These are phyloP conservation scores for Lymantria monacha DNA, from an alignment of 2,888 invertebrate genomes.

Conservation along the genomic window DNA sequence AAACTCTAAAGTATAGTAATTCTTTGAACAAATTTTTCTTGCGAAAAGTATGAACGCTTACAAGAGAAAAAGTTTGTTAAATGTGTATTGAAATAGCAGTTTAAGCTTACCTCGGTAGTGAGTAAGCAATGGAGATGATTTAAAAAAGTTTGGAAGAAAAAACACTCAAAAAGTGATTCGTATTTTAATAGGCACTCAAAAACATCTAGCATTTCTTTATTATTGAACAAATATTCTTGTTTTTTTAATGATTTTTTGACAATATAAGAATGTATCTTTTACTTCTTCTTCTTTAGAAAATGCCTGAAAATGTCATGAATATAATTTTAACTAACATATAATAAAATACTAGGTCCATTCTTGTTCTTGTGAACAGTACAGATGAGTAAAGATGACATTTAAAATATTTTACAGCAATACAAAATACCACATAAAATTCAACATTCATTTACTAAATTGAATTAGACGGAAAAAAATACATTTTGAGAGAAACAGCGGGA, in stretches of 20 bases:
- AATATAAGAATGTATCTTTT: too few relatives aligned
- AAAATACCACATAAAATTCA: constrained; percentile 2
- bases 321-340: too few relatives aligned
- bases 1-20: not conserved
- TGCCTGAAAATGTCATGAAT: too few relatives aligned
- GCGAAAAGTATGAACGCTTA: not conserved
- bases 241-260: too few relatives aligned
- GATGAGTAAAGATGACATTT: not conserved
- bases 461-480: constrained; percentile 17
- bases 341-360: not conserved
- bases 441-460: constrained; percentile 11
- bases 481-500: constrained; percentile 10
- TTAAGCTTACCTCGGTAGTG: not conserved
- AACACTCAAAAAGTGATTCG: not conserved
- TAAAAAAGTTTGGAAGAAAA: not conserved
- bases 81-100: not conserved
- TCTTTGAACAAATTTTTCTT: not conserved
- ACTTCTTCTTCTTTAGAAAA: too few relatives aligned
- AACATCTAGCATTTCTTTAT: too few relatives aligned
- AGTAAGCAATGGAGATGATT: not conserved
- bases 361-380: not conserved
- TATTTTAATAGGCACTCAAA: too few relatives aligned
- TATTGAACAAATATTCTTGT: too few relatives aligned
- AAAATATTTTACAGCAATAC: not conserved
- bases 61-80: not conserved